Percentiles rank a stretch among this genome's conserved stretches.
phyloP scores from a whole-genome alignment of 1,140 invertebrate species.

The Drosophila arizonae region DNA sequence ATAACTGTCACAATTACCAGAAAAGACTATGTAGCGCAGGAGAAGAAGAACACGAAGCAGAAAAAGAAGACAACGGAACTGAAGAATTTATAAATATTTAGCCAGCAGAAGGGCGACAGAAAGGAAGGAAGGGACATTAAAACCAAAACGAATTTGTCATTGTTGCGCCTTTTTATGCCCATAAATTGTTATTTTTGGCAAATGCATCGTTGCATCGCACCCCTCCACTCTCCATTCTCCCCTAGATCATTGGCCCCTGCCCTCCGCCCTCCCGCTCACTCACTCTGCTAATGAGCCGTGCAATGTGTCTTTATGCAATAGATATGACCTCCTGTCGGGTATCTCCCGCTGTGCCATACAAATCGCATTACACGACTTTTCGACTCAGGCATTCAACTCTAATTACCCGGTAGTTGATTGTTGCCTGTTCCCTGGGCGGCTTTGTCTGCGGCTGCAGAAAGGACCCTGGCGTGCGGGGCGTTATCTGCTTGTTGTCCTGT shows the following conservation, averaged over 20 bases:
- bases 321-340: slow-evolving; percentile 48
- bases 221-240: too few species aligned
- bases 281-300: slow-evolving; percentile 60
- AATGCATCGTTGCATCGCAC: slow-evolving; percentile 23
- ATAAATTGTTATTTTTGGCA: slow-evolving; percentile 60
- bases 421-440: slow-evolving; percentile 27
- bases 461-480: slow-evolving; percentile 56
- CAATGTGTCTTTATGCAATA: slow-evolving; percentile 76
- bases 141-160: slow-evolving; percentile 80
- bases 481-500: slow-evolving; percentile 70
- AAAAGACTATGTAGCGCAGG: neutral
- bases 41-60: neutral
- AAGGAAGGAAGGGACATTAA: slow-evolving; percentile 41
- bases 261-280: neutral
- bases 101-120: slow-evolving; percentile 39
- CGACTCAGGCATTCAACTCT: slow-evolving; percentile 75
- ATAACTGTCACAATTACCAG: slow-evolving; percentile 53
- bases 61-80: slow-evolving; percentile 41
- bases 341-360: slow-evolving; percentile 73
- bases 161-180: slow-evolving; percentile 61
- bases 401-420: slow-evolving; percentile 78
- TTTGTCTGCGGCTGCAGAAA: slow-evolving; percentile 42
- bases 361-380: slow-evolving; percentile 81
- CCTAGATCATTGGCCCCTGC: neutral
- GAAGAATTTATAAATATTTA: slow-evolving; percentile 79